Percentiles rank a stretch among this genome's conserved stretches.
Evolutionary conservation across 2,888 invertebrate genomes (phyloP).

Genomic region (Tiphia femorata): DNA sequence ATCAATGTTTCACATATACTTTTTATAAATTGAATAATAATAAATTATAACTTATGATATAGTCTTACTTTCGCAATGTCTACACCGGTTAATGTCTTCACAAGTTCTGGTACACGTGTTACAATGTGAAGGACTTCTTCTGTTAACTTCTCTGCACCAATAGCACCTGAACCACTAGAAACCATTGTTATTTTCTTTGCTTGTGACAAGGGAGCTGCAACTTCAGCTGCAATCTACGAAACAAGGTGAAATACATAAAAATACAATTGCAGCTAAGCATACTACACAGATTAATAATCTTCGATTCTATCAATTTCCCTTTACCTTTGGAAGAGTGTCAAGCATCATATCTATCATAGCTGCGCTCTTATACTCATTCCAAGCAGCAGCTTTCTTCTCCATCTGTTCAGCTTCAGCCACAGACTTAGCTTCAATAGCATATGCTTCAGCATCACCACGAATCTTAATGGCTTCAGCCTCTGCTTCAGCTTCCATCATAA

Average conservation of each 20-base stretch:
- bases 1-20: slow-evolving; percentile 3
- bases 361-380: slow-evolving; percentile 95
- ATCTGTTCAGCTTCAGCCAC: slow-evolving; percentile 97
- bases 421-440: slow-evolving; percentile 93
- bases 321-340: slow-evolving; percentile 93
- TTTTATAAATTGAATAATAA: neutral
- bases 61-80: slow-evolving; percentile 85
- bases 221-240: slow-evolving; percentile 91
- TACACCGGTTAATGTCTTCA: slow-evolving; percentile 93
- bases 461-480: slow-evolving; percentile 91
- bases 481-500: slow-evolving; percentile 95
- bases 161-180: slow-evolving; percentile 89
- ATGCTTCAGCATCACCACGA: slow-evolving; percentile 92
- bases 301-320: neutral
- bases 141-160: slow-evolving; percentile 95
- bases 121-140: slow-evolving; percentile 95
- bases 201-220: slow-evolving; percentile 94
- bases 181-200: slow-evolving; percentile 98
- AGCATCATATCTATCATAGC: slow-evolving; percentile 98
- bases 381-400: slow-evolving; percentile 97
- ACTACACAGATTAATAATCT: no score
- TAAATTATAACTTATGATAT: neutral
- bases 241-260: neutral
- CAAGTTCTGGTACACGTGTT: slow-evolving; percentile 90
- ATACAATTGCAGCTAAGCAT: no score